Conservation (phyloP, 2,888 invertebrate genomes). For the Drosophila multiciliata region DNA sequence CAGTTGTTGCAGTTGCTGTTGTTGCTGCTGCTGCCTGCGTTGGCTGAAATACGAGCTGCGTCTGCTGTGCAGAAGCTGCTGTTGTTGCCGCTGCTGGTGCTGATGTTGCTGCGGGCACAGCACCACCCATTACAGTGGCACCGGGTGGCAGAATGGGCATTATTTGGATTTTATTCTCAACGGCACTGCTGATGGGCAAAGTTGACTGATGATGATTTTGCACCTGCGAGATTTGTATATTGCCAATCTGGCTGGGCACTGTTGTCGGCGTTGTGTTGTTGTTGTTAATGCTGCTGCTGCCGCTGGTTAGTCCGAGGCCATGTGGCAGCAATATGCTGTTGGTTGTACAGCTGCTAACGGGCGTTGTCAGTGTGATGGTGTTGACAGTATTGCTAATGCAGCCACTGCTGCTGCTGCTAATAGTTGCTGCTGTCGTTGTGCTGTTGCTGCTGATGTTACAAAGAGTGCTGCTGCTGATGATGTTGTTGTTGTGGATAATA, state of each 20-base stretch:
- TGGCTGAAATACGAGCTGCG: constrained; percentile 66
- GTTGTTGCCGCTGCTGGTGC: constrained; percentile 28
- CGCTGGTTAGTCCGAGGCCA: constrained; percentile 35
- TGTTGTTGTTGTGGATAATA: constrained; percentile 52
- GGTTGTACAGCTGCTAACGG: constrained; percentile 49
- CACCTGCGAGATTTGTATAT: constrained; percentile 85
- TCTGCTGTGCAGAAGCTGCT: constrained; percentile 42
- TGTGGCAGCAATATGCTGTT: constrained; percentile 59
- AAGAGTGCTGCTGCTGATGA: constrained; percentile 23
- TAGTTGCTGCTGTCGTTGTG: constrained; percentile 30
- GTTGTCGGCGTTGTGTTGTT: constrained; percentile 68
- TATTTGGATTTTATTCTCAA: constrained; percentile 85
- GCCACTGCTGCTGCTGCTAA: constrained; percentile 19
- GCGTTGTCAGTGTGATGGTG: constrained; percentile 55
- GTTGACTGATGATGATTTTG: constrained; percentile 71
- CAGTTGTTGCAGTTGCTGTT: constrained; percentile 21
- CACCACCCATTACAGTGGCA: constrained; percentile 74
- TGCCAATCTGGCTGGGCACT: constrained; percentile 85
- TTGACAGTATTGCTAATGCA: constrained; percentile 37
- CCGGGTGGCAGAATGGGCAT: constrained; percentile 84
- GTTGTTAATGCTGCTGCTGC: constrained; percentile 9
- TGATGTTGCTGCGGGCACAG: constrained; percentile 41
- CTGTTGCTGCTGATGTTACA: constrained; percentile 48
- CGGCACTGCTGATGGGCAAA: constrained; percentile 80
- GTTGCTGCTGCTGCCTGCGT: constrained; percentile 39